phyloP scores from a whole-genome alignment of 2,797 vertebrate species.

The Clarias platycephalus region DNA sequence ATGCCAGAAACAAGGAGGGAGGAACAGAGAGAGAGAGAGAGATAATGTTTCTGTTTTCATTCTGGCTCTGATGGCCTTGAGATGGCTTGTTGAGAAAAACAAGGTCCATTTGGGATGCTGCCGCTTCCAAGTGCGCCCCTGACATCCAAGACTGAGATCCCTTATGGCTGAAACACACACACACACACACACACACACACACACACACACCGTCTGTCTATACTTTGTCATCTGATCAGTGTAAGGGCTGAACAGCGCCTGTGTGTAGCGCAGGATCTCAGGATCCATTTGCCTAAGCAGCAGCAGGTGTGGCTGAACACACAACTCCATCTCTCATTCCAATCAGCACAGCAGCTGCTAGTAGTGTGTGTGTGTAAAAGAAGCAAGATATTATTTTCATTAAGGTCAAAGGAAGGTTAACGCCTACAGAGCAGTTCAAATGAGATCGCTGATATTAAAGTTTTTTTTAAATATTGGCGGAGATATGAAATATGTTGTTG shows the following conservation, averaged over 20 bases:
- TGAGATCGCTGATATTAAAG: neutral
- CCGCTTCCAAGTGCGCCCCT: slow-evolving; percentile 29
- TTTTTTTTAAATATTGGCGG: neutral
- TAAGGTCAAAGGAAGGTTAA: slow-evolving; percentile 15
- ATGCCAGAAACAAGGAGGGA: slow-evolving; percentile 2
- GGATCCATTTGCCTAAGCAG: slow-evolving; percentile 35
- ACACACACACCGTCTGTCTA: slow-evolving; percentile 27
- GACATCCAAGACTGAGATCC: slow-evolving; percentile 23
- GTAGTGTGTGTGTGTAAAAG: slow-evolving; percentile 22
- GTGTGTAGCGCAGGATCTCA: slow-evolving; percentile 13
- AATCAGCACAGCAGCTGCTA: slow-evolving; percentile 26
- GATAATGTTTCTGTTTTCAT: slow-evolving; percentile 73
- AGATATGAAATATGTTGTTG: neutral
- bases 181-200: slow-evolving; percentile 53
- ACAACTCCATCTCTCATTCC: slow-evolving; percentile 37
- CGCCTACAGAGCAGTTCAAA: neutral
- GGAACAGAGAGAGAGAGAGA: neutral
- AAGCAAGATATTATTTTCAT: slow-evolving; percentile 3
- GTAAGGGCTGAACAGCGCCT: slow-evolving; percentile 13
- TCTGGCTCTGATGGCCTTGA: slow-evolving; percentile 66
- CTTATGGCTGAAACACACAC: slow-evolving; percentile 19
- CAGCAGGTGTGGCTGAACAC: slow-evolving; percentile 38
- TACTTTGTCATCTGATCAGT: slow-evolving; percentile 34
- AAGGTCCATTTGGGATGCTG: slow-evolving; percentile 47
- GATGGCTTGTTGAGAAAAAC: slow-evolving; percentile 59